Conservation (phyloP, 2,113 vertebrate species). For the Bombycilla garrulus region DNA sequence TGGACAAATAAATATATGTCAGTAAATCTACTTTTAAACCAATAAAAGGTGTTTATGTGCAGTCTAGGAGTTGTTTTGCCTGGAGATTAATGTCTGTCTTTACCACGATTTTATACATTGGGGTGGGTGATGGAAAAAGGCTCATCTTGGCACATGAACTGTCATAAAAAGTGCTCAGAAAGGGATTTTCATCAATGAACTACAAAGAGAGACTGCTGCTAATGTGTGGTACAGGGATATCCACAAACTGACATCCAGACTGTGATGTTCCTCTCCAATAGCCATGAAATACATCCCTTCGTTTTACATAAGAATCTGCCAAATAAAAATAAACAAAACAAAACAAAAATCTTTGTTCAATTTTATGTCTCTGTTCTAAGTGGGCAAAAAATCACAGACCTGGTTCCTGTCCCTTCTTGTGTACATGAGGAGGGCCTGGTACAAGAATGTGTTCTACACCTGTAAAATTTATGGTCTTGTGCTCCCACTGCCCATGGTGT, state of each 20-base stretch:
- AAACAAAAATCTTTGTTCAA: neutral
- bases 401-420: neutral
- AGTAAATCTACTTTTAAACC: neutral
- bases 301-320: neutral
- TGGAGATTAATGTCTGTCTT: neutral
- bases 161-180: neutral
- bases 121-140: neutral
- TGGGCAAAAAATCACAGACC: neutral
- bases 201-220: neutral
- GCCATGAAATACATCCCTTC: neutral
- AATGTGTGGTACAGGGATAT: neutral
- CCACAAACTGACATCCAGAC: neutral
- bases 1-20: neutral
- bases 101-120: neutral
- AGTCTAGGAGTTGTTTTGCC: neutral
- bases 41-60: neutral
- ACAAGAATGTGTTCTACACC: neutral
- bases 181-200: neutral
- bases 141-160: neutral
- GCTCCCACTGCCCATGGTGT: neutral
- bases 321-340: neutral
- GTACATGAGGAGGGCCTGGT: neutral
- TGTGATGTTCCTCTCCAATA: neutral
- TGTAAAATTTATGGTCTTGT: neutral
- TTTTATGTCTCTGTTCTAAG: fast-evolving